These are phyloP conservation scores for Dynastes grantii DNA, from an alignment of 2,888 invertebrate species.

Conservation along the genomic window DNA sequence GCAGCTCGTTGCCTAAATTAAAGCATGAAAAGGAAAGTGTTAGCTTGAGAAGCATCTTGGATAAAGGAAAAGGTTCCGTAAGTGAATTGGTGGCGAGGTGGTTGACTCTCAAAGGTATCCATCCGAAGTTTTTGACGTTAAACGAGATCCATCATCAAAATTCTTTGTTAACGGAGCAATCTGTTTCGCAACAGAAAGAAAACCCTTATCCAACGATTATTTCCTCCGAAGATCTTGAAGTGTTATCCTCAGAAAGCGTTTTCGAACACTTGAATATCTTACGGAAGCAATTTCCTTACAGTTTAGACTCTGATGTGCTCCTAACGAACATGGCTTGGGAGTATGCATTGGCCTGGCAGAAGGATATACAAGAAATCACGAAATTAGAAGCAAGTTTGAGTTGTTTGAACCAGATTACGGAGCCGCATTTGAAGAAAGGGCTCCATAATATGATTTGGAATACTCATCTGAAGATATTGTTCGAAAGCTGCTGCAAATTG, in stretches of 20 bases:
- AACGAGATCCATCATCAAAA: slow-evolving; percentile 67
- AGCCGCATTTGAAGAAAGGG: slow-evolving; percentile 83
- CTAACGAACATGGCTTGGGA: slow-evolving; percentile 94
- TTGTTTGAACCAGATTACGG: slow-evolving; percentile 79
- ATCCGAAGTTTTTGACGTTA: slow-evolving; percentile 76
- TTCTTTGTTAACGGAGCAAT: slow-evolving; percentile 18
- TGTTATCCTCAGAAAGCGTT: slow-evolving; percentile 67
- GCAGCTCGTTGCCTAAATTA: slow-evolving; percentile 70
- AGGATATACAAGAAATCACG: slow-evolving; percentile 78
- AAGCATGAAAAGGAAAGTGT: slow-evolving; percentile 74
- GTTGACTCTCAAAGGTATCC: slow-evolving; percentile 82
- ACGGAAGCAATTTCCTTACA: slow-evolving; percentile 88
- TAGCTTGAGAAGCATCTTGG: slow-evolving; percentile 79
- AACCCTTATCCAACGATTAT: slow-evolving; percentile 58
- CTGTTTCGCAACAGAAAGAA: slow-evolving; percentile 47
- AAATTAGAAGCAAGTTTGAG: slow-evolving; percentile 81
- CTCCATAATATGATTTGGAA: slow-evolving; percentile 91
- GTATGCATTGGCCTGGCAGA: slow-evolving; percentile 90
- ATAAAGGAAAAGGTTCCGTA: slow-evolving; percentile 85
- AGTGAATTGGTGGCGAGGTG: slow-evolving; percentile 92
- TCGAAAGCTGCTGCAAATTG: slow-evolving; percentile 83
- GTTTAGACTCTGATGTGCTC: slow-evolving; percentile 84
- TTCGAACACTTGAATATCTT: slow-evolving; percentile 78
- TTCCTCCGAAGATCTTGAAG: slow-evolving; percentile 43
- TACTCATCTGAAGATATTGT: slow-evolving; percentile 86